A percentile compares a stretch with the other conserved stretches of the same genome.
These are phyloP conservation scores for Seira ritae DNA, from an alignment of 2,888 invertebrate genomes.

Conservation along the genomic window DNA sequence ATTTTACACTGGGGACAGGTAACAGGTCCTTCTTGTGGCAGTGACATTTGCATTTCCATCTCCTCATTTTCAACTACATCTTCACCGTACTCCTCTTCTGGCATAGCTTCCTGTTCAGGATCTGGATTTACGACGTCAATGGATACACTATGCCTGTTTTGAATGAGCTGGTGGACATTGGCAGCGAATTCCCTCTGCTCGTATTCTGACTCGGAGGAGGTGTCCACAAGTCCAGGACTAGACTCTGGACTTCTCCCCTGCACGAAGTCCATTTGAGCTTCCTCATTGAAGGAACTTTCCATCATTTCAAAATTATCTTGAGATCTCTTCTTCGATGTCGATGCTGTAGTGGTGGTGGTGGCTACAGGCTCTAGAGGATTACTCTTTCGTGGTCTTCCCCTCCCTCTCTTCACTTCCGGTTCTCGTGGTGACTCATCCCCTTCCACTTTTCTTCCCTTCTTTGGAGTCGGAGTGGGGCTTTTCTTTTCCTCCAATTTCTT, in stretches of 20 bases:
- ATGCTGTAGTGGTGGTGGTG: background rate
- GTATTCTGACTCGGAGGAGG: constrained; percentile 50
- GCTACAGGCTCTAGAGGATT: background rate
- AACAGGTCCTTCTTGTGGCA: constrained; percentile 41
- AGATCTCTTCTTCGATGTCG: background rate
- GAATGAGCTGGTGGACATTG: constrained; percentile 35
- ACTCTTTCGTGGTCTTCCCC: constrained; percentile 43
- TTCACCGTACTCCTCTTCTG: background rate
- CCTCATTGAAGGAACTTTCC: background rate
- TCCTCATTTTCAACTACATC: background rate
- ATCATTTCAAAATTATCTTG: background rate
- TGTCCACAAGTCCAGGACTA: constrained; percentile 43
- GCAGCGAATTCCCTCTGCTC: constrained; percentile 48
- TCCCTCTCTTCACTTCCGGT: background rate
- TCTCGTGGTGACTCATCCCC: background rate
- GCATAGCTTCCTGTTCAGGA: background rate
- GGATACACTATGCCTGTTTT: constrained; percentile 4
- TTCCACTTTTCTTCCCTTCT: constrained; percentile 21
- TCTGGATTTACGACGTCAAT: constrained; percentile 51
- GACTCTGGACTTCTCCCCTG: constrained; percentile 36
- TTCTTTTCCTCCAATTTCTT: constrained; percentile 17
- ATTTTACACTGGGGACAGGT: constrained; percentile 64
- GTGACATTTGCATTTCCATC: background rate
- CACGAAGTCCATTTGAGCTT: constrained; percentile 20
- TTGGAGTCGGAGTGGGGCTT: constrained; percentile 24